Evolutionary conservation across 2,888 invertebrate genomes (phyloP).

Genomic region (Romanomermis culicivorax): DNA sequence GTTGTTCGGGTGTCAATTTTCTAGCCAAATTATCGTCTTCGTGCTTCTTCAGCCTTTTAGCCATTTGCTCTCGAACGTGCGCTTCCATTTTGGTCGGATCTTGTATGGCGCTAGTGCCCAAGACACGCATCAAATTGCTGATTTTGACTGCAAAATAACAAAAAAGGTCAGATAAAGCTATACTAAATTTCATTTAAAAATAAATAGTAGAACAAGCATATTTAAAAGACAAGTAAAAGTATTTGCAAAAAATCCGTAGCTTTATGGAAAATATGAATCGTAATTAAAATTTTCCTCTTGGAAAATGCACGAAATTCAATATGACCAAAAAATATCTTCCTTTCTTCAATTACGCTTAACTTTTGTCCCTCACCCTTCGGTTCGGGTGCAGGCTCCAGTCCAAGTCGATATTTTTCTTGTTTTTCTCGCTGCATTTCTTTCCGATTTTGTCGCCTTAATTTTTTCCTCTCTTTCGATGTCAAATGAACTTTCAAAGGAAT

Average conservation of each 20-base stretch:
- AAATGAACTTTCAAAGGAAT: slow-evolving; percentile 31
- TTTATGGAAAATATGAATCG: background rate
- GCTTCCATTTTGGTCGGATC: slow-evolving; percentile 98
- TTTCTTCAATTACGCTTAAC: no score
- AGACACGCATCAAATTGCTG: slow-evolving; percentile 89
- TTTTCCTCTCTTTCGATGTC: slow-evolving; percentile 85
- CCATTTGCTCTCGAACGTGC: slow-evolving; percentile 92
- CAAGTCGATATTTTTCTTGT: slow-evolving; percentile 86
- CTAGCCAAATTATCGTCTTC: slow-evolving; percentile 82
- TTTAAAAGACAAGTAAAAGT: background rate
- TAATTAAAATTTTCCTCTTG: background rate
- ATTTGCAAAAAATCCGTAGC: background rate
- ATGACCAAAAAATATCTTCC: no score
- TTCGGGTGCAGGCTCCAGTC: slow-evolving; percentile 79
- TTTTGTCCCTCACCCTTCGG: slow-evolving; percentile 71
- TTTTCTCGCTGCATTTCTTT: slow-evolving; percentile 93
- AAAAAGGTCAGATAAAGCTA: no score
- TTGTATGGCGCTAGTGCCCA: slow-evolving; percentile 90
- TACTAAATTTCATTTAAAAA: background rate
- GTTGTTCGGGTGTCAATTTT: slow-evolving; percentile 75
- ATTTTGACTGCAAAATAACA: slow-evolving; percentile 40
- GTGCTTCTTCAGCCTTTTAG: slow-evolving; percentile 73
- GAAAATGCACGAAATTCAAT: no score
- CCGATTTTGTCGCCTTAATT: slow-evolving; percentile 75
- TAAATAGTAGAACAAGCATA: background rate